A percentile compares a stretch with the other conserved stretches of the same genome.
These are phyloP conservation scores for Apodemus agrarius DNA, from an alignment of 2,797 vertebrate species.

Conservation along the genomic window DNA sequence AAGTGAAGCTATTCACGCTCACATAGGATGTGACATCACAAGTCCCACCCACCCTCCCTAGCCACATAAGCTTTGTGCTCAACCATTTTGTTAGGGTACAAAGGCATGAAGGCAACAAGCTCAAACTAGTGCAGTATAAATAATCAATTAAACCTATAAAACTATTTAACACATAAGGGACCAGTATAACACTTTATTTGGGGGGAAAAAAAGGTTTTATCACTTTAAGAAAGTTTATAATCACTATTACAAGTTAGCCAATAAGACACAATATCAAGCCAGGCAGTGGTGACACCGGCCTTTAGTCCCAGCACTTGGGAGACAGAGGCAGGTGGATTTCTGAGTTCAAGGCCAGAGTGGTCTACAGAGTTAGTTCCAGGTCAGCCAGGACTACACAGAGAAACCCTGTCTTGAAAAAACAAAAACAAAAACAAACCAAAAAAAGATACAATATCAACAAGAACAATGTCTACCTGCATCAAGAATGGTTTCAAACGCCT, in stretches of 20 bases:
- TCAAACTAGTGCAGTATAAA: background rate
- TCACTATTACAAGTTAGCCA: background rate
- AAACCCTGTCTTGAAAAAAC: too few species aligned
- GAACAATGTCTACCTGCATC: background rate
- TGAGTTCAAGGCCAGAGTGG: too few species aligned
- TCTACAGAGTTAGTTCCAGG: too few species aligned
- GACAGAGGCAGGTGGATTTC: too few species aligned
- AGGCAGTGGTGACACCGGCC: too few species aligned
- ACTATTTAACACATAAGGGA: background rate
- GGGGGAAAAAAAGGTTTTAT: background rate
- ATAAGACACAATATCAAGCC: background rate
- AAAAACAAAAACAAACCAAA: too few species aligned
- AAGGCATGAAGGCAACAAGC: background rate
- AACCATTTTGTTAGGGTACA: background rate
- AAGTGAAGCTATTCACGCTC: background rate
- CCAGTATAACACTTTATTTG: background rate
- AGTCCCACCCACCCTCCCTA: background rate
- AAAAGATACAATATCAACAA: background rate
- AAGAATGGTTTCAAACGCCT: constrained; percentile 28
- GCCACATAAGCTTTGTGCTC: background rate
- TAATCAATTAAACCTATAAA: background rate
- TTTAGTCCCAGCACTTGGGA: too few species aligned
- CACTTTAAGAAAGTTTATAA: constrained; percentile 23
- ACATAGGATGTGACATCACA: background rate
- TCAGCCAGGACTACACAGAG: too few species aligned